phyloP scores from a whole-genome alignment of 2,113 vertebrate species.

The Catagonus wagneri region DNA sequence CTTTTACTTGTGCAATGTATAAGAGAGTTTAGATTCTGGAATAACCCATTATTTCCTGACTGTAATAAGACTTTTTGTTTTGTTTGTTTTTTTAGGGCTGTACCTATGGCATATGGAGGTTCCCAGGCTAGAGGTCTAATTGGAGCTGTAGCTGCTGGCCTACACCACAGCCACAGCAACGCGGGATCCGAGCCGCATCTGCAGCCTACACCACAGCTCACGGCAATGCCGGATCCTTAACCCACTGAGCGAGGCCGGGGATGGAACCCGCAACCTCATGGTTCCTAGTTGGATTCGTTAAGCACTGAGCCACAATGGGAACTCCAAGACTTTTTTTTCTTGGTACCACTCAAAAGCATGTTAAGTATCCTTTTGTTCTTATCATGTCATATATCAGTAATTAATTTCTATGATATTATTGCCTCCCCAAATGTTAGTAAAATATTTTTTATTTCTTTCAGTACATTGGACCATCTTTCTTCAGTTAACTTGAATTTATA shows the following conservation, averaged over 20 bases:
- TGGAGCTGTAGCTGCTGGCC: too few species aligned
- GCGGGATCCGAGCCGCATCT: too few species aligned
- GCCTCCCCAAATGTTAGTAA: conserved; percentile 17
- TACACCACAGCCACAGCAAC: too few species aligned
- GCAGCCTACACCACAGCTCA: too few species aligned
- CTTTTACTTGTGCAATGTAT: background rate
- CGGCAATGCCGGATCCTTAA: too few species aligned
- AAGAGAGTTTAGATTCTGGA: background rate
- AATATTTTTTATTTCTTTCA: conserved; percentile 47
- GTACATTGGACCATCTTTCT: conserved; percentile 37
- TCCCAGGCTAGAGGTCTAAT: too few species aligned
- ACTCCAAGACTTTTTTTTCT: background rate
- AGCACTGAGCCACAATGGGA: too few species aligned
- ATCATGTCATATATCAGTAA: background rate
- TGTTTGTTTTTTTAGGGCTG: too few species aligned
- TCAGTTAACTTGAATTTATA: conserved; percentile 21
- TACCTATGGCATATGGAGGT: too few species aligned
- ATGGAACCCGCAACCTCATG: too few species aligned
- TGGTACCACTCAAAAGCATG: background rate
- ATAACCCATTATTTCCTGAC: conserved; percentile 33
- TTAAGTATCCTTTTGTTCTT: background rate
- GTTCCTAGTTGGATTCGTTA: too few species aligned
- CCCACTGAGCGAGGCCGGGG: too few species aligned
- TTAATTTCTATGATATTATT: background rate
- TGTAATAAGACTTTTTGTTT: background rate